A percentile compares a stretch with the other conserved stretches of the same genome.
These are phyloP conservation scores for Tetropium fuscum DNA, from an alignment of 2,888 invertebrate species.

Conservation along the genomic window DNA sequence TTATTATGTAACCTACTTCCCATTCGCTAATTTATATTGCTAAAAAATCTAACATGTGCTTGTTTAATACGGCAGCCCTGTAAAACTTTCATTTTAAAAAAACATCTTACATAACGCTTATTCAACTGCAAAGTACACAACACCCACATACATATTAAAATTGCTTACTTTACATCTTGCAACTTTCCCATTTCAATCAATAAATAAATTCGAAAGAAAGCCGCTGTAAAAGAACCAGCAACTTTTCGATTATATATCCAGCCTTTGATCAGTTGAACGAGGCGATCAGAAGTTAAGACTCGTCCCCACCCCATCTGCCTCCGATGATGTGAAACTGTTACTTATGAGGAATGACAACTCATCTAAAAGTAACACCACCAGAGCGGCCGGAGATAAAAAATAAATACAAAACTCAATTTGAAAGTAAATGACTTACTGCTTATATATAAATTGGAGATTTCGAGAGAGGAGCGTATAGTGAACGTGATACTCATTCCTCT, in stretches of 20 bases:
- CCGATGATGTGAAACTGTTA: slow-evolving; percentile 18
- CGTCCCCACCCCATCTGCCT: not conserved
- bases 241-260: slow-evolving; percentile 54
- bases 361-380: slow-evolving; percentile 22
- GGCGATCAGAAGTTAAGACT: slow-evolving; percentile 32
- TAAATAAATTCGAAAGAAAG: slow-evolving; percentile 6
- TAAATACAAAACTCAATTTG: slow-evolving; percentile 58
- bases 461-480: slow-evolving; percentile 12
- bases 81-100: too few relatives aligned
- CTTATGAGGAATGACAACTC: slow-evolving; percentile 37
- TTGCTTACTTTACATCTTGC: slow-evolving; percentile 32
- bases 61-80: too few relatives aligned
- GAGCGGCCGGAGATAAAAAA: slow-evolving; percentile 47
- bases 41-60: too few relatives aligned
- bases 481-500: slow-evolving; percentile 23
- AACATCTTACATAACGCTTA: too few relatives aligned
- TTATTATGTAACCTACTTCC: too few relatives aligned
- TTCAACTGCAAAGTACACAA: slow-evolving; percentile 24
- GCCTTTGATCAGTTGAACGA: slow-evolving; percentile 53
- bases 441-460: slow-evolving; percentile 55
- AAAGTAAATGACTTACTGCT: slow-evolving; percentile 58
- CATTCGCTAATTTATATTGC: too few relatives aligned
- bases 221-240: slow-evolving; percentile 48
- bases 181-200: slow-evolving; percentile 14
- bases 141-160: slow-evolving; percentile 36